Conservation (phyloP, 2,888 invertebrate species). For the Hypselothyrea guttata region DNA sequence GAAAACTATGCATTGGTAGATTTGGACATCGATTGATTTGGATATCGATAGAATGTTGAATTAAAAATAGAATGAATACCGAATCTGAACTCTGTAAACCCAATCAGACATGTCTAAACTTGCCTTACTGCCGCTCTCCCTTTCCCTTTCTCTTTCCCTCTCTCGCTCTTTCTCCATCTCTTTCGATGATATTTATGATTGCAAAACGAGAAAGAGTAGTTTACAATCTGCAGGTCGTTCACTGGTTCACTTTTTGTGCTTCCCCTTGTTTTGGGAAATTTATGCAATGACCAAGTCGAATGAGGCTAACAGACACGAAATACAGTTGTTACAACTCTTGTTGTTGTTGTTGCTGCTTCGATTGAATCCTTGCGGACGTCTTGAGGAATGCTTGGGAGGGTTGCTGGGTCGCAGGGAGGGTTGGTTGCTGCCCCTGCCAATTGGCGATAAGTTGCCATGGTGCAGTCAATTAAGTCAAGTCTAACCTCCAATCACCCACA, state of each 20-base stretch:
- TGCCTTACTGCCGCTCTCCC: too few species aligned
- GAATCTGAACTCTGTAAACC: too few species aligned
- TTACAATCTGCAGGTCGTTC: too few species aligned
- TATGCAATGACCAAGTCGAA: conserved; percentile 36
- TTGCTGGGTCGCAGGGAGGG: not conserved
- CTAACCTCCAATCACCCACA: not conserved
- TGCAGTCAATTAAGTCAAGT: conserved; percentile 53
- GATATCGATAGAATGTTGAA: too few species aligned
- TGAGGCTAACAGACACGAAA: conserved; percentile 17
- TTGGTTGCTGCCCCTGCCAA: not conserved
- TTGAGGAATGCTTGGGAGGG: conserved; percentile 13
- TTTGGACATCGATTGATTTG: too few species aligned
- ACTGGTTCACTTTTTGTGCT: not conserved
- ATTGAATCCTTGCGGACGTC: conserved; percentile 29
- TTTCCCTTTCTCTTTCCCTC: too few species aligned
- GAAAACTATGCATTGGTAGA: too few species aligned
- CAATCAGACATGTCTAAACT: too few species aligned
- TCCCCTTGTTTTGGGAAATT: conserved; percentile 14
- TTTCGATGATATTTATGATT: too few species aligned
- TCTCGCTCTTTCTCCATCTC: too few species aligned
- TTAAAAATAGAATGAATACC: too few species aligned
- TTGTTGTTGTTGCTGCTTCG: conserved; percentile 3
- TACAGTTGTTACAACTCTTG: not conserved
- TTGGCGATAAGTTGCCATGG: conserved; percentile 46
- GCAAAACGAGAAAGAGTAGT: too few species aligned